Evolutionary conservation across 2,888 invertebrate species (phyloP), one percentile per base, ranked within the genome.

Genomic region (Ditula angustiorana): DNA sequence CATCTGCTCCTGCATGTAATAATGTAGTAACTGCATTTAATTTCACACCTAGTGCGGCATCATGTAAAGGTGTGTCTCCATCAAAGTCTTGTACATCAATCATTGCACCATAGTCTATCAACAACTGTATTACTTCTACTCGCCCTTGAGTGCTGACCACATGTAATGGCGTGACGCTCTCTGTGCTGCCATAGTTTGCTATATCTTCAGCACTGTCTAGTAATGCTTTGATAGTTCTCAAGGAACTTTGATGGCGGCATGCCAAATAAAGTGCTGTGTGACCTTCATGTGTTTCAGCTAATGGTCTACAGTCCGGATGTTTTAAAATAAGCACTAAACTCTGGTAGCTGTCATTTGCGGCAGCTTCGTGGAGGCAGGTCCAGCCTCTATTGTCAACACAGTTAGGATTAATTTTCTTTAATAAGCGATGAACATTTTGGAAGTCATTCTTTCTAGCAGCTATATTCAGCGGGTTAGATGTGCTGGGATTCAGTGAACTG

Each of bases 351-450:
- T 93, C 89, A 41, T 77, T 80, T 10, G 84, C 86, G 0, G 93
- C 93, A 1, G 93, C 93, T 80, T 93, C 93, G 56, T 94, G 93
- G 1, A 94, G 79, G 61, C 93, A 89, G 0, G 93, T 93, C 93
- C 93, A 94, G 5, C 93, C 93, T 74, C 93, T 83, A 66, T 93
- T 93, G 71, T 94, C 93, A 5, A 87, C 83, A 65, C 86, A 85
- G 71, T 93, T 93, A 1, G 92, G 90, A 73, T 92, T 92, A 30
- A 86, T 83, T 74, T 88, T 92, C 63, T 83, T 79, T 1, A 94
- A 75, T 57, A 93, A 74, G 44, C 82, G 74, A 26, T 79, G 80
- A 7, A 93, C 85, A 49, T 77, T 78, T 28, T 71, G 68, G 1
- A 84, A 77, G 69, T 93, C 85, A 68, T 93, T 90, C 2, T 78